Evolutionary conservation across 2,797 vertebrate genomes (phyloP).

Genomic region (Peromyscus melanophrys): DNA sequence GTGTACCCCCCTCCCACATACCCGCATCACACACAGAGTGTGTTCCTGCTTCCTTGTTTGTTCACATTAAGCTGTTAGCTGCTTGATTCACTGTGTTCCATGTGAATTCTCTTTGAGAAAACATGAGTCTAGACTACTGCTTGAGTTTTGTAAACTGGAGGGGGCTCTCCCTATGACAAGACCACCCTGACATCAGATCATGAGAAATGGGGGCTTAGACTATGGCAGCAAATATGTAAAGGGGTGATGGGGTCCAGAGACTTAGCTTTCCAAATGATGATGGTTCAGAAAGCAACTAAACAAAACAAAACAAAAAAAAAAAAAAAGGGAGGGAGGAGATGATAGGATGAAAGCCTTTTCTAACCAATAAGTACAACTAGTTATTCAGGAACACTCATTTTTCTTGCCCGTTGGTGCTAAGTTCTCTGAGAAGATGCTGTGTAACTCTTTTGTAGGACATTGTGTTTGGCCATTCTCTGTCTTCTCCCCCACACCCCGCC

Average conservation of each 20-base stretch:
- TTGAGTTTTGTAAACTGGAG: not conserved
- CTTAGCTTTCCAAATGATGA: not conserved
- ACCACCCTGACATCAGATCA: not conserved
- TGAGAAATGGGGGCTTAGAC: too few relatives aligned
- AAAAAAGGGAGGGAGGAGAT: not conserved
- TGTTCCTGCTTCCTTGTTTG: not conserved
- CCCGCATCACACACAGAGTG: not conserved
- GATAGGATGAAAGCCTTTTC: not conserved
- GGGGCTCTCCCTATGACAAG: too few relatives aligned
- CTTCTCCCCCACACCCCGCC: too few relatives aligned
- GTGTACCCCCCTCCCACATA: rapidly evolving
- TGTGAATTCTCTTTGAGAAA: not conserved
- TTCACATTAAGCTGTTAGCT: not conserved
- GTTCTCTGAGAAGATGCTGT: slow-evolving; percentile 3
- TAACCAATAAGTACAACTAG: not conserved
- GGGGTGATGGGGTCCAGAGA: too few relatives aligned
- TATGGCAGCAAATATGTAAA: not conserved
- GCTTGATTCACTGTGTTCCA: not conserved
- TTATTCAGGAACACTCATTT: not conserved
- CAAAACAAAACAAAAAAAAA: not conserved
- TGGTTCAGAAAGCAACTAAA: not conserved
- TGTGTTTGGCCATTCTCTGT: not conserved
- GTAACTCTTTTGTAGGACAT: not conserved
- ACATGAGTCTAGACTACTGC: not conserved
- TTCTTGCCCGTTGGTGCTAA: not conserved